Conservation (phyloP, 2,888 invertebrate species). For the Leptinotarsa peninsularis region DNA sequence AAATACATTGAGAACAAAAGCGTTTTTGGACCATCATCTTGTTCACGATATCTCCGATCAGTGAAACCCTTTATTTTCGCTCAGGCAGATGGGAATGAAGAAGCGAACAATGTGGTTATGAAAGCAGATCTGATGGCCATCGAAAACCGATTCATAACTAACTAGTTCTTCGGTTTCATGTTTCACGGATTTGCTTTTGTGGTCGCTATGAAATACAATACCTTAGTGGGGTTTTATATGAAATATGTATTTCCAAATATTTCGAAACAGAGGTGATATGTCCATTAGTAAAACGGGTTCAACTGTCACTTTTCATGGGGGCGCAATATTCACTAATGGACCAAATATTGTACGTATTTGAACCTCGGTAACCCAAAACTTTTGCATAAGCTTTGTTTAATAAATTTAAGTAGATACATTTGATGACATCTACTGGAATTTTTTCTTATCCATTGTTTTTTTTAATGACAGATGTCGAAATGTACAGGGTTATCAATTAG, state of each 20-base stretch:
- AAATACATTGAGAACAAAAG: slow-evolving; percentile 20
- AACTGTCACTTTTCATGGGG: slow-evolving; percentile 1
- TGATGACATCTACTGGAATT: too few relatives aligned
- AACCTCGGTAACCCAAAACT: neutral
- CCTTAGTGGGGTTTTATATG: slow-evolving; percentile 30
- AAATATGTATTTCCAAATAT: slow-evolving; percentile 38
- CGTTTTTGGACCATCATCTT: slow-evolving; percentile 40
- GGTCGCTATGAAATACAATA: slow-evolving; percentile 35
- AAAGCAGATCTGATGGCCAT: slow-evolving; percentile 31
- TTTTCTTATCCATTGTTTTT: too few relatives aligned
- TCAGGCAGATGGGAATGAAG: slow-evolving; percentile 37
- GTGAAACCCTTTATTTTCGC: slow-evolving; percentile 50
- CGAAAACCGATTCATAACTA: slow-evolving; percentile 43
- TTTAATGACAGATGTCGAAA: too few relatives aligned
- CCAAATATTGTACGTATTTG: neutral
- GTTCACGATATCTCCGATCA: slow-evolving; percentile 53
- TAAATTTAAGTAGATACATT: too few relatives aligned
- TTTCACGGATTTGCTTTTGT: slow-evolving; percentile 43
- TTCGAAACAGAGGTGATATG: slow-evolving; percentile 1
- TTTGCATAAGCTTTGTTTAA: too few relatives aligned
- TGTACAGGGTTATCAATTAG: too few relatives aligned
- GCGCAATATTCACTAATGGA: neutral
- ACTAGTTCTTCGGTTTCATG: slow-evolving; percentile 47
- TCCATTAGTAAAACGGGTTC: slow-evolving; percentile 16
- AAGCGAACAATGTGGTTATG: slow-evolving; percentile 26